phyloP scores from a whole-genome alignment of 2,797 vertebrate species.

The Perodicticus potto region DNA sequence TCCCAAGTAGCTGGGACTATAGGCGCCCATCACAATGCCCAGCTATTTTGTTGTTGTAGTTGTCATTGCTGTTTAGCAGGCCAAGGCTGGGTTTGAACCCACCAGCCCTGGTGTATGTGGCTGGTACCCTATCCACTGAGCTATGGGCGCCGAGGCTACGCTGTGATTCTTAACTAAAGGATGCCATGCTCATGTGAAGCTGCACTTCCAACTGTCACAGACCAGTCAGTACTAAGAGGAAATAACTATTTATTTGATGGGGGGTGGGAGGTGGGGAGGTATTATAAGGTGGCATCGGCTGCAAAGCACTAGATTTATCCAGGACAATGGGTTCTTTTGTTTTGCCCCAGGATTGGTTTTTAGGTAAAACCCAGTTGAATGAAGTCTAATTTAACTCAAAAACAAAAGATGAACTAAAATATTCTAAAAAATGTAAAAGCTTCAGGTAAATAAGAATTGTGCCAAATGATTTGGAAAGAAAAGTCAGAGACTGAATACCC shows the following conservation, averaged over 20 bases:
- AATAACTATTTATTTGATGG: background rate
- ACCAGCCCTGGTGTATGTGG: no score
- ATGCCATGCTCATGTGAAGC: background rate
- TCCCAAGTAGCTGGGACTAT: no score
- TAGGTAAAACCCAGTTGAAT: conserved; percentile 18
- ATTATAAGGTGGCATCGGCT: background rate
- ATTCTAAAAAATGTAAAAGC: background rate
- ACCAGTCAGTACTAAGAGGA: background rate
- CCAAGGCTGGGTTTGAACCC: no score
- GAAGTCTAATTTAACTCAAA: conserved; percentile 36
- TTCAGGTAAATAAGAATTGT: background rate
- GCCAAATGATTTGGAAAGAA: background rate
- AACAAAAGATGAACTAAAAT: background rate
- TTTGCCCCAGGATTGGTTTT: background rate
- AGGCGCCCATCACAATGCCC: no score
- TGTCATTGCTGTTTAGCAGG: no score
- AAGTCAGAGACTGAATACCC: background rate
- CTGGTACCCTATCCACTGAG: no score
- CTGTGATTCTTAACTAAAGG: background rate
- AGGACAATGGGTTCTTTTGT: background rate
- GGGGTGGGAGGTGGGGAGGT: background rate
- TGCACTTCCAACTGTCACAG: background rate
- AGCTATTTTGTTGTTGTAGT: no score
- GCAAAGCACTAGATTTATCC: background rate
- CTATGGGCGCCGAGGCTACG: no score